Evolutionary conservation across 37 sponge, comb jelly and placozoan species (phyloP).

Genomic region (Geodia barretti): DNA sequence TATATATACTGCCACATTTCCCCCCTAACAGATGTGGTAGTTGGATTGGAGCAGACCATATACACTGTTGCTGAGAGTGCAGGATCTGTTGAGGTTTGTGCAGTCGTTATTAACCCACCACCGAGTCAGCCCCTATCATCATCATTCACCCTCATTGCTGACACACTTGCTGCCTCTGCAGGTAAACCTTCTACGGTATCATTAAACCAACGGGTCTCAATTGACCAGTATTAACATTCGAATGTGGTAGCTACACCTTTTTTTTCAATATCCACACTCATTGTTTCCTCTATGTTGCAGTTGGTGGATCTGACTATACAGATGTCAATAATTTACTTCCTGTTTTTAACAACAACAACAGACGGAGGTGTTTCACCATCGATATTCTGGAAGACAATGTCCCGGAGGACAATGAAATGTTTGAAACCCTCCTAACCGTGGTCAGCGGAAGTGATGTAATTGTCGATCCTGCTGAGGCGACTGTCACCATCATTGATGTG

Average conservation of each 20-base stretch:
- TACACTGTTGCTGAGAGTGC: not conserved
- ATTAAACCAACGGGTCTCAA: too few species aligned
- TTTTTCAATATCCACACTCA: too few species aligned
- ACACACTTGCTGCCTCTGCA: too few species aligned
- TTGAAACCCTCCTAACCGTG: not conserved
- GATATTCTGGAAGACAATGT: not conserved
- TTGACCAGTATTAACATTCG: too few species aligned
- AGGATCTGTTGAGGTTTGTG: not conserved
- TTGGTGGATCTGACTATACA: too few species aligned
- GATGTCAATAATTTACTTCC: too few species aligned
- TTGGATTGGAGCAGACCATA: conserved; percentile 11
- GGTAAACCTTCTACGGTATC: too few species aligned
- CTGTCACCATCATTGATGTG: not conserved
- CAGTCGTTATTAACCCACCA: conserved; percentile 5
- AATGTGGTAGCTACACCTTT: too few species aligned
- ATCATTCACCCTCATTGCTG: too few species aligned
- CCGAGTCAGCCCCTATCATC: not conserved
- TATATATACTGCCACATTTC: too few species aligned
- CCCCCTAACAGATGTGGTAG: conserved; percentile 25
- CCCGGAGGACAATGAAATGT: not conserved
- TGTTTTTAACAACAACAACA: not conserved
- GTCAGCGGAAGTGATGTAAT: not conserved
- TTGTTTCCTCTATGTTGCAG: too few species aligned
- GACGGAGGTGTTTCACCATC: not conserved
- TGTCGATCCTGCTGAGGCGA: not conserved